Conservation (phyloP, 2,888 invertebrate genomes). For the Netelia melanura region DNA sequence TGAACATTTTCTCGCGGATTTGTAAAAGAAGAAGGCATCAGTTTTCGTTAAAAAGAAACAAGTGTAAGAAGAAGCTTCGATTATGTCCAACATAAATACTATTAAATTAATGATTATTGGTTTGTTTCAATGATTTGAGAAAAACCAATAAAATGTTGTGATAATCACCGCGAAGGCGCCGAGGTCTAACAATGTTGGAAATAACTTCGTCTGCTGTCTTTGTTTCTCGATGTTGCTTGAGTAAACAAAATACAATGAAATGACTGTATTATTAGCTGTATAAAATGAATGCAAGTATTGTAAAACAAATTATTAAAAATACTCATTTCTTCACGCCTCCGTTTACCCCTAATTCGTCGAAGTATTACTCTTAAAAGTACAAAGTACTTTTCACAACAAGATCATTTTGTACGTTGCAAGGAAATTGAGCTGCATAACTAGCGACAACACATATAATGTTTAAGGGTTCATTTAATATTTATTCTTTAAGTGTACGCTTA, state of each 20-base stretch:
- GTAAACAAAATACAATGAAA: not conserved
- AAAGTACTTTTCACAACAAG: constrained; percentile 8
- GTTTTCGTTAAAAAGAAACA: too few species aligned
- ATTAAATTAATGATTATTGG: too few species aligned
- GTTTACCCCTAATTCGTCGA: constrained; percentile 11
- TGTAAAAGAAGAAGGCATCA: too few species aligned
- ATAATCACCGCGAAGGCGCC: too few species aligned
- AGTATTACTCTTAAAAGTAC: constrained; percentile 8
- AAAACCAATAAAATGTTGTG: too few species aligned
- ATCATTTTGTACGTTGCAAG: constrained; percentile 18
- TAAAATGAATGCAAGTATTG: constrained; percentile 6
- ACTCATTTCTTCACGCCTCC: constrained; percentile 4
- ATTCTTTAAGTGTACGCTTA: not conserved
- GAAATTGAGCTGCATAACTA: constrained; percentile 16
- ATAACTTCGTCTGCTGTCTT: too few species aligned
- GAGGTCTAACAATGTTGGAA: too few species aligned
- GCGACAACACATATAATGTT: constrained; percentile 8
- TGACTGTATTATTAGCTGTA: not conserved
- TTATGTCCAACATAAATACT: too few species aligned
- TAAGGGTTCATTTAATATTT: constrained; percentile 4
- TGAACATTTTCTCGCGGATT: too few species aligned
- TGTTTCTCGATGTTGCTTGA: not conserved
- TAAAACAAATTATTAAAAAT: constrained; percentile 11
- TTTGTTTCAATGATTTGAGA: too few species aligned
- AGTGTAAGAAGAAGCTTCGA: too few species aligned